Evolutionary conservation across 2,888 invertebrate species (phyloP), one percentile per base, ranked within the genome.

Genomic region (Poecilobothrus nobilitatus): DNA sequence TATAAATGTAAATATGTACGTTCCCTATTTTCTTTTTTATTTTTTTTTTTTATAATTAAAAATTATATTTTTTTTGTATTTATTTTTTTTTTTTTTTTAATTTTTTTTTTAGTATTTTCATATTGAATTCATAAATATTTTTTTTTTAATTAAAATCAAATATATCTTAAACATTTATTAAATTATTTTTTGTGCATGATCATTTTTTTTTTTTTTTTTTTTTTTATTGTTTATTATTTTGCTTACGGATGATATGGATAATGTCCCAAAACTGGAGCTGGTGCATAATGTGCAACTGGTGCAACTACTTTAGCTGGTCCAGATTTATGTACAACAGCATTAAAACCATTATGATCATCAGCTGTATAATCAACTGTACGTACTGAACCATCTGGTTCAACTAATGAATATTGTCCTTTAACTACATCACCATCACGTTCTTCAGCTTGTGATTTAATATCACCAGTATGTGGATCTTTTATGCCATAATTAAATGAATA

Each of bases 351-450:
- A 77, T 88, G 88, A 76, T 88, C 87, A 76, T 89, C 89, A 64
- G 90, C 89, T 22, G 87, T 84, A 78, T 90, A 90, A 72, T 86
- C 84, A 63, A 90, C 90, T 63, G 83, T 82, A 72, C 83, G 80
- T 73, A 83, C 81, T 41, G 82, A 82, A 72, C 83, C 83, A 74
- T 83, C 83, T 71, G 83, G 82, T 77, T 83, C 83, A 68, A 83
- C 83, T 69, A 83, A 77, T 41, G 82, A 82, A 76, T 87, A 87
- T 76, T 86, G 84, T 78, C 91, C 91, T 83, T 87, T 87, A 27
- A 91, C 90, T 15, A 87, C 87, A 77, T 90, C 88, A 6, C 91
- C 91, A 77, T 88, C 88, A 73, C 87, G 84, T 75, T 87, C 86
- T 77, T 89, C 89, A 65, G 86, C 84, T 75, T 89, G 89, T 37